Percentiles rank a stretch among this genome's conserved stretches.
phyloP scores from a whole-genome alignment of 2,113 vertebrate genomes.

The Procavia capensis region DNA sequence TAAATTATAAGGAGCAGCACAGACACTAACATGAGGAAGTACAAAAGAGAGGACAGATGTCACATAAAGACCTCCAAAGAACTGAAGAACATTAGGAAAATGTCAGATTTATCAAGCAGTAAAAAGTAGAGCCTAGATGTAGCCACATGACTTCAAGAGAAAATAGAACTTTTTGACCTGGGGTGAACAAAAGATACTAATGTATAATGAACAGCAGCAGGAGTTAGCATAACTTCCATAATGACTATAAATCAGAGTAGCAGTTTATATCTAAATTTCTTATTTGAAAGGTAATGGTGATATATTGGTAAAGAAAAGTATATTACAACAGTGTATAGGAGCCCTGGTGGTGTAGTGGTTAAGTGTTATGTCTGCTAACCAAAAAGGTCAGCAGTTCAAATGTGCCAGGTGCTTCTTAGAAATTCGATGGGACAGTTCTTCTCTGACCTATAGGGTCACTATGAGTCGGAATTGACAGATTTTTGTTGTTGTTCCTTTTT shows the following conservation, averaged over 20 bases:
- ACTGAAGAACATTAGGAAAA: neutral
- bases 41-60: neutral
- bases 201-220: neutral
- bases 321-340: neutral
- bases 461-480: no score
- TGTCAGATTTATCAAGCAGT: neutral
- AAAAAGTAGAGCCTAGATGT: neutral
- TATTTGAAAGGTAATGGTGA: constrained; percentile 44
- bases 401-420: no score
- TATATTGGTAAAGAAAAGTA: constrained; percentile 27
- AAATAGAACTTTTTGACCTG: neutral
- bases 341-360: no score
- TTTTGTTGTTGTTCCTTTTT: no score
- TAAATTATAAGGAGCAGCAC: neutral
- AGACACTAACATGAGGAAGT: neutral
- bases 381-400: no score
- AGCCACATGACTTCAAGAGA: neutral
- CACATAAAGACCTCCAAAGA: neutral
- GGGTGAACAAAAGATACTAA: neutral
- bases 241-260: neutral
- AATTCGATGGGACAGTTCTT: no score
- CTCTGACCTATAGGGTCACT: no score
- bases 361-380: no score
- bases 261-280: constrained; percentile 16
- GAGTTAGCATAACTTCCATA: neutral